Evolutionary conservation across 2,113 vertebrate species (phyloP), one percentile per base, ranked within the genome.

Genomic region (Zeus faber): DNA sequence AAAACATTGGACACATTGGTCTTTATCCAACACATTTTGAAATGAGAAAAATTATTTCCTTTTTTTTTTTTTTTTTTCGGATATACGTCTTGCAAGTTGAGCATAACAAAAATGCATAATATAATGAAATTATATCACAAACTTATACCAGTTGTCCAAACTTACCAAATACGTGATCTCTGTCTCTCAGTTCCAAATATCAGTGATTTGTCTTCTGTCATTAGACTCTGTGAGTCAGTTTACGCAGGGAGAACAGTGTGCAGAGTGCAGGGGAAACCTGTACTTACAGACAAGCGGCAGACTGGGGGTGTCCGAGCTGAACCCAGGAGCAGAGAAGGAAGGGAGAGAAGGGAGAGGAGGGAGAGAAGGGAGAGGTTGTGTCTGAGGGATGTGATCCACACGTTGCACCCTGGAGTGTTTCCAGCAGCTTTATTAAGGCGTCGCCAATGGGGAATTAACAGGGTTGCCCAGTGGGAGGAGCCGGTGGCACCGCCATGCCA

Each of bases 381-480:
- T 82, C 67, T 63, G 65, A 63, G 5, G 74, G 78, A 73, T 67
- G 65, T 61, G 80, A 69, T 50, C 70, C 70, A 50, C 77, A 65
- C 77, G 73, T 83, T 71, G 54, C 76, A 70, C 74, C 37, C 25
- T 39, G 70, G 82, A 82, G 57, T 40, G 80, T 56, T 69, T 76
- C 67, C 71, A 67, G 66, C 56, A 69, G 74, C 74, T 84, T 85
- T 85, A 87, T 80, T 81, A 66, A 58, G 74, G 65, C 72, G 79
- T 83, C 77, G 72, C 66, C 75, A 79, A 72, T 51, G 14, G 53
- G 64, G 77, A 82, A 62, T 82, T 71, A 66, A 67, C 60, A 55
- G 23, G 68, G 40, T 49, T 44, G 39, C 54, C 58, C 47, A 33
- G 61, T 56, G 67, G 85, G 80, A 69, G 82, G 79, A 72, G 77